A percentile compares a stretch with the other conserved stretches of the same genome.
Evolutionary conservation across 2,113 vertebrate genomes (phyloP).

Genomic region (Antechinus stuartii): DNA sequence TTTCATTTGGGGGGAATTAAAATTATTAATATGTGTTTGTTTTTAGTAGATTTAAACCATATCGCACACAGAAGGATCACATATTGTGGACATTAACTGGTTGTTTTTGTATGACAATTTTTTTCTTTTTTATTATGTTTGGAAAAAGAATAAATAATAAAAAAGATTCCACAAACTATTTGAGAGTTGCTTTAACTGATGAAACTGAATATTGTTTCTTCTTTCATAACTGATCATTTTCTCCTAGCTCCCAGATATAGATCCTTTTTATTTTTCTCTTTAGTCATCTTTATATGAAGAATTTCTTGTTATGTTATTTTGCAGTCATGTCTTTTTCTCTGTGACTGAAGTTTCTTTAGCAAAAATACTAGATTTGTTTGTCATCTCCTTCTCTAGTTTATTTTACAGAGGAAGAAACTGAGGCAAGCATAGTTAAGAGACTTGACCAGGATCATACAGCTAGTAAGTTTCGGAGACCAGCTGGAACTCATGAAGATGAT

Average conservation of each 20-base stretch:
- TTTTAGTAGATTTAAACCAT: slow-evolving; percentile 67
- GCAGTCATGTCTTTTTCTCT: too few relatives aligned
- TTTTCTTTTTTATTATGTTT: slow-evolving; percentile 84
- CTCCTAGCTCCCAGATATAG: background rate
- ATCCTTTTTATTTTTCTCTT: background rate
- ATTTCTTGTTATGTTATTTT: too few relatives aligned
- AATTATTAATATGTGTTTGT: slow-evolving; percentile 68
- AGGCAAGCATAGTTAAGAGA: too few relatives aligned
- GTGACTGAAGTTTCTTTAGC: too few relatives aligned
- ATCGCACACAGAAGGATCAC: slow-evolving; percentile 73
- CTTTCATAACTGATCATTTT: background rate
- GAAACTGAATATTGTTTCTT: background rate
- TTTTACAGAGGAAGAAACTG: too few relatives aligned
- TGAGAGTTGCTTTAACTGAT: background rate
- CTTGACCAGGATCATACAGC: too few relatives aligned
- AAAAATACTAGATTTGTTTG: too few relatives aligned
- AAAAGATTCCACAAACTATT: too few relatives aligned
- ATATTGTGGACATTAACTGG: slow-evolving; percentile 78
- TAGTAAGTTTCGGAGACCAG: too few relatives aligned
- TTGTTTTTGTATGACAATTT: slow-evolving; percentile 81
- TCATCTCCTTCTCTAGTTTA: too few relatives aligned
- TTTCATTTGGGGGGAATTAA: slow-evolving; percentile 56
- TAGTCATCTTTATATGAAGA: too few relatives aligned
- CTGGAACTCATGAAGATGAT: too few relatives aligned
- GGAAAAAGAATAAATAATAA: slow-evolving; percentile 84